phyloP scores from a whole-genome alignment of 2,113 vertebrate species.

The Solea solea region DNA sequence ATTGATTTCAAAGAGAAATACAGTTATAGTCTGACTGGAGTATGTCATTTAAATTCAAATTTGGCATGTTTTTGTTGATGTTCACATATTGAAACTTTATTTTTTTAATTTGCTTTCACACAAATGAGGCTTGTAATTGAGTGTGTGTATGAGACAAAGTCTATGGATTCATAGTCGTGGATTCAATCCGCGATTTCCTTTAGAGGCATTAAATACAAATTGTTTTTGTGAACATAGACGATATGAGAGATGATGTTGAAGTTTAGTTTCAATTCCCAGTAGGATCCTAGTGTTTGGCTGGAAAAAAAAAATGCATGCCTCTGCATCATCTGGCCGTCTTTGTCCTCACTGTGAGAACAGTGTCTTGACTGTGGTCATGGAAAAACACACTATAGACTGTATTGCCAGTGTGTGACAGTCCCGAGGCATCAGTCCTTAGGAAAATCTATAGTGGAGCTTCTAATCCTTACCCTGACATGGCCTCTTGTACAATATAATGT shows the following conservation, averaged over 20 bases:
- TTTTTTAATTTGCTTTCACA: not conserved
- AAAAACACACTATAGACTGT: conserved; percentile 12
- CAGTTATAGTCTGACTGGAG: not conserved
- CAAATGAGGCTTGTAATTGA: too few relatives aligned
- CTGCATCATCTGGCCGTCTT: conserved; percentile 26
- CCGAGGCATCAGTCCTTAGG: conserved; percentile 20
- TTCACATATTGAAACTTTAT: not conserved
- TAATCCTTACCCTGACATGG: conserved; percentile 14
- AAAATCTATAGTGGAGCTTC: conserved; percentile 18
- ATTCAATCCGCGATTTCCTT: too few relatives aligned
- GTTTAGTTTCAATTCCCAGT: too few relatives aligned
- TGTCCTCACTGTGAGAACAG: conserved; percentile 26
- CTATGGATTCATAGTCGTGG: too few relatives aligned
- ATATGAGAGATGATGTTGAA: too few relatives aligned
- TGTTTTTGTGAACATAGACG: not conserved
- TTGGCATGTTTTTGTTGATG: not conserved
- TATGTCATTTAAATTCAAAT: not conserved
- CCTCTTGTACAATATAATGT: conserved; percentile 44
- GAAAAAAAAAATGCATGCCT: not conserved
- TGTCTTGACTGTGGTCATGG: conserved; percentile 31
- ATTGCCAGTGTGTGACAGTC: conserved; percentile 9
- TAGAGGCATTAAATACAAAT: not conserved
- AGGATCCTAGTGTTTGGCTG: too few relatives aligned
- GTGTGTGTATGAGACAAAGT: too few relatives aligned
- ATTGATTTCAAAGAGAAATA: not conserved